Conservation (phyloP, 2,888 invertebrate genomes). For the Drosophila paramelanica region DNA sequence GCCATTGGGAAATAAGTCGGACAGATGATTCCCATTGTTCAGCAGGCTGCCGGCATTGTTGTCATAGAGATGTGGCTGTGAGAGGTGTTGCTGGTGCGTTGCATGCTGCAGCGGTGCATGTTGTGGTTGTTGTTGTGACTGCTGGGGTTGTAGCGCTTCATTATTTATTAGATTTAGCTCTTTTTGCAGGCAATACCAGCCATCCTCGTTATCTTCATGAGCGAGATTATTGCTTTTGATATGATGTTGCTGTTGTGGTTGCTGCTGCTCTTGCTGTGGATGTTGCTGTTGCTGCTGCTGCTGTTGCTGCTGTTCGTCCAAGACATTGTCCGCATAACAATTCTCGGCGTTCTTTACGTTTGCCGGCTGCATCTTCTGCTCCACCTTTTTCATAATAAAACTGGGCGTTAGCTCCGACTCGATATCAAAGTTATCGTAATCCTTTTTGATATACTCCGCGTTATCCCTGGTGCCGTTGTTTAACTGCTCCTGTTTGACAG, state of each 20-base stretch:
- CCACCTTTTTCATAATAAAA: slow-evolving; percentile 85
- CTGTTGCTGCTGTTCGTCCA: slow-evolving; percentile 41
- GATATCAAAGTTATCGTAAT: slow-evolving; percentile 84
- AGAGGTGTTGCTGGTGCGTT: slow-evolving; percentile 58
- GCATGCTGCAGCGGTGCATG: slow-evolving; percentile 22
- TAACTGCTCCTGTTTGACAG: slow-evolving; percentile 40
- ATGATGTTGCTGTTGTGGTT: slow-evolving; percentile 41
- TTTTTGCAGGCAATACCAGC: slow-evolving; percentile 89
- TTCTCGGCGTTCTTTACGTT: slow-evolving; percentile 25
- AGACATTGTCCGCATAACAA: slow-evolving; percentile 34
- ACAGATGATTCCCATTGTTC: slow-evolving; percentile 68
- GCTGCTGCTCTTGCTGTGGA: slow-evolving; percentile 30
- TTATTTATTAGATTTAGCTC: slow-evolving; percentile 86
- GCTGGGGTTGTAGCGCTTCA: slow-evolving; percentile 48
- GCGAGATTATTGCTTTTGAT: slow-evolving; percentile 46
- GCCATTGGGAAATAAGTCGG: slow-evolving; percentile 84
- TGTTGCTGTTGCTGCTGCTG: slow-evolving; percentile 26
- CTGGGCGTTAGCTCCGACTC: slow-evolving; percentile 85
- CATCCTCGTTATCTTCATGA: slow-evolving; percentile 87
- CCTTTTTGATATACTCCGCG: slow-evolving; percentile 73
- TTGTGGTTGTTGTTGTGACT: slow-evolving; percentile 46
- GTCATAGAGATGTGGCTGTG: slow-evolving; percentile 59
- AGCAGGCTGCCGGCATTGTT: slow-evolving; percentile 45
- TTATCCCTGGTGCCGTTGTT: slow-evolving; percentile 38
- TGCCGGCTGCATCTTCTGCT: slow-evolving; percentile 63